Conservation (phyloP, 1,140 invertebrate genomes). For the Cotesia chilonis region DNA sequence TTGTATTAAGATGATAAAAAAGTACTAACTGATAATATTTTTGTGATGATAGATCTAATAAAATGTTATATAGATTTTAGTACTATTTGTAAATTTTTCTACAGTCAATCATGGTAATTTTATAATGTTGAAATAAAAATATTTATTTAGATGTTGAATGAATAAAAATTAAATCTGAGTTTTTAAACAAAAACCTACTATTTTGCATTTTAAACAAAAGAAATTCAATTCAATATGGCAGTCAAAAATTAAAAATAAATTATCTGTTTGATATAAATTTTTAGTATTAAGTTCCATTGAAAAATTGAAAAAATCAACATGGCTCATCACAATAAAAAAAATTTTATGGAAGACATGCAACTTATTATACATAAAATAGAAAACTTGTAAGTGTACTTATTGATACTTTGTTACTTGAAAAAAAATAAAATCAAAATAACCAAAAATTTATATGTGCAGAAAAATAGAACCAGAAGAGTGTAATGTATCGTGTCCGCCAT, state of each 20-base stretch:
- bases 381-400: conserved; percentile 40
- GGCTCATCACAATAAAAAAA: conserved; percentile 31
- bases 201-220: neutral
- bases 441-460: conserved; percentile 29
- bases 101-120: no score
- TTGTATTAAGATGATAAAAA: neutral
- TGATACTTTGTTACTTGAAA: neutral
- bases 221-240: no score
- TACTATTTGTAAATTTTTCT: no score
- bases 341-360: conserved; percentile 49
- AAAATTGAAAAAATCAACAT: conserved; percentile 36
- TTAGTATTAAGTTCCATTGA: neutral
- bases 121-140: no score
- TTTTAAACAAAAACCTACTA: no score
- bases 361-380: conserved; percentile 44
- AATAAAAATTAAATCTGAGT: no score
- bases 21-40: neutral
- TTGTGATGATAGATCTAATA: no score
- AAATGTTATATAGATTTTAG: no score
- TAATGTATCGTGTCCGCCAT: conserved; percentile 52
- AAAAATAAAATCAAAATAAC: no score
- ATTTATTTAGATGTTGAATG: no score
- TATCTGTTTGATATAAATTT: no score
- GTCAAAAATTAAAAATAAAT: no score
- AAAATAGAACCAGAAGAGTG: conserved; percentile 52